Evolutionary conservation across 2,888 invertebrate genomes (phyloP).

Genomic region (Fissipunctia ypsillon): DNA sequence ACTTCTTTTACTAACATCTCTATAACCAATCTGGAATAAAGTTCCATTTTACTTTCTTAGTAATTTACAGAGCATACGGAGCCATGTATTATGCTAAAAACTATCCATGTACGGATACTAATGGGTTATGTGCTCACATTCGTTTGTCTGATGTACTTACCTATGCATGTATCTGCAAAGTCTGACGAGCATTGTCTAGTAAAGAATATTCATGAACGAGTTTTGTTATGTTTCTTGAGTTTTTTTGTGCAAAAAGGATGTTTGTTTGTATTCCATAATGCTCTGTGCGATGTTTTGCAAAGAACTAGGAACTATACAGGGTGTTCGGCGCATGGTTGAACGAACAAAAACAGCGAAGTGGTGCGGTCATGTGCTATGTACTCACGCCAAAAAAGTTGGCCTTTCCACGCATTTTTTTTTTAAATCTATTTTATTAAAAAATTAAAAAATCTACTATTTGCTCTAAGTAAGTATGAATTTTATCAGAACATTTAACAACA

Average conservation of each 20-base stretch:
- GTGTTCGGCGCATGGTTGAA: too few relatives aligned
- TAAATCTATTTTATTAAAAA: too few relatives aligned
- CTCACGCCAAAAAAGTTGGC: too few relatives aligned
- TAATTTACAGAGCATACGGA: slow-evolving; percentile 56
- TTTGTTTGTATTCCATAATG: not conserved
- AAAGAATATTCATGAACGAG: slow-evolving; percentile 44
- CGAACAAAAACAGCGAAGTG: too few relatives aligned
- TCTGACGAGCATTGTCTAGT: slow-evolving; percentile 26
- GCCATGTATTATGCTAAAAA: slow-evolving; percentile 55
- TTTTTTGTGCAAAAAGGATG: slow-evolving; percentile 12
- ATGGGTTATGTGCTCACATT: slow-evolving; percentile 44
- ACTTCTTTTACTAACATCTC: slow-evolving; percentile 12
- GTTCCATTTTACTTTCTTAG: slow-evolving; percentile 44
- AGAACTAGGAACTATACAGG: not conserved
- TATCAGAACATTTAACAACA: too few relatives aligned
- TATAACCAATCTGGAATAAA: slow-evolving; percentile 26
- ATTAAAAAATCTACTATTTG: too few relatives aligned
- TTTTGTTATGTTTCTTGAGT: slow-evolving; percentile 27
- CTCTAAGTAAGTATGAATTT: too few relatives aligned
- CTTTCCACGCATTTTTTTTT: too few relatives aligned
- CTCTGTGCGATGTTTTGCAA: not conserved
- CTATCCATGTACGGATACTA: slow-evolving; percentile 53
- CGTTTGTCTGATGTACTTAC: slow-evolving; percentile 24
- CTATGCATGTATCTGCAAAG: slow-evolving; percentile 5
- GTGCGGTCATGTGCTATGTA: too few relatives aligned